Evolutionary conservation across 1,140 invertebrate genomes (phyloP).

Genomic region (Anastatus disparis): DNA sequence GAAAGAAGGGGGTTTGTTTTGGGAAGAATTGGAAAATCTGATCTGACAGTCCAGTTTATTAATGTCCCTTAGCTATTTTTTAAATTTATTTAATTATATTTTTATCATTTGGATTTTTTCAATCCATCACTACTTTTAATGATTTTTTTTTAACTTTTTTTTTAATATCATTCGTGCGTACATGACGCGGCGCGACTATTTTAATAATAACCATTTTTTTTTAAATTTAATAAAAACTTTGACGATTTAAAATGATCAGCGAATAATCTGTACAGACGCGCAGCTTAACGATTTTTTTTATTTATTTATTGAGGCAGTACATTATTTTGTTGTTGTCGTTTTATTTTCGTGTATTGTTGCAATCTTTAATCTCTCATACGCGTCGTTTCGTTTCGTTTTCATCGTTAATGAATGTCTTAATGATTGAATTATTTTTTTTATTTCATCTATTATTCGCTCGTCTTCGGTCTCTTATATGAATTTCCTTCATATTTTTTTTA

Average conservation of each 20-base stretch:
- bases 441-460: neutral
- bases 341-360: neutral
- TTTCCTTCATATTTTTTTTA: neutral
- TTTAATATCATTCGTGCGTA: neutral
- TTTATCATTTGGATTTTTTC: slow-evolving; percentile 1
- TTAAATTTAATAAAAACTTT: slow-evolving; percentile 13
- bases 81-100: slow-evolving; percentile 1
- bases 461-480: neutral
- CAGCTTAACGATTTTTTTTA: slow-evolving; percentile 24
- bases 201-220: neutral
- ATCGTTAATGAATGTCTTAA: no score
- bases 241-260: slow-evolving; percentile 1
- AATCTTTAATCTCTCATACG: neutral
- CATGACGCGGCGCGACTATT: neutral
- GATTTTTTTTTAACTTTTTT: neutral
- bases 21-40: no score
- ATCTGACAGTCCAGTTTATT: neutral
- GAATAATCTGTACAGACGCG: neutral
- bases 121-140: neutral
- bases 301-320: slow-evolving; percentile 31
- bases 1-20: slow-evolving; percentile 6
- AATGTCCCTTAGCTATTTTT: neutral
- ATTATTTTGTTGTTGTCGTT: slow-evolving; percentile 27
- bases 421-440: neutral
- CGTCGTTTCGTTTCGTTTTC: neutral